Conservation (phyloP, 2,113 vertebrate species). For the Vidua chalybeata region DNA sequence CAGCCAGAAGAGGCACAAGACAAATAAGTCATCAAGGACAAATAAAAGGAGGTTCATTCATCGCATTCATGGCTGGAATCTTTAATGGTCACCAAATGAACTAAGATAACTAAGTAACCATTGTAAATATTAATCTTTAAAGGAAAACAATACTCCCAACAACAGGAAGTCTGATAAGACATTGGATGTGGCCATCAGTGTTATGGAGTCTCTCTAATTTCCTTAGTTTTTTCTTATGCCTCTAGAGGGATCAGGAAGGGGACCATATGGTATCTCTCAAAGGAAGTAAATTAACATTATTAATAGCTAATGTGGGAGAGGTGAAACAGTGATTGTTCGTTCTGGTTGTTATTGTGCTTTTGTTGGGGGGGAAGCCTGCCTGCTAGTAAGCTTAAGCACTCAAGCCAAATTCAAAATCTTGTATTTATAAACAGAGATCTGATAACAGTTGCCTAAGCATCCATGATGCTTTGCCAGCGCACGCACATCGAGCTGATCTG, state of each 20-base stretch:
- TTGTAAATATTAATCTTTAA: constrained; percentile 72
- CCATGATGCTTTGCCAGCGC: constrained; percentile 38
- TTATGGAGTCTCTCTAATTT: constrained; percentile 59
- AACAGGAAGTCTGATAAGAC: constrained; percentile 70
- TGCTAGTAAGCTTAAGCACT: constrained; percentile 39
- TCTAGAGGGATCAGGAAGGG: constrained; percentile 51
- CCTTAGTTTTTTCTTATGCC: constrained; percentile 58
- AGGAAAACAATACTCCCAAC: constrained; percentile 67
- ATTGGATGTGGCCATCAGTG: constrained; percentile 61
- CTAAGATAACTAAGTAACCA: constrained; percentile 69
- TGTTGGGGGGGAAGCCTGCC: constrained; percentile 35
- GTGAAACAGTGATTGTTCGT: constrained; percentile 56
- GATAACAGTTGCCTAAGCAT: constrained; percentile 42
- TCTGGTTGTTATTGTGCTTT: constrained; percentile 57
- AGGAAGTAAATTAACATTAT: constrained; percentile 68
- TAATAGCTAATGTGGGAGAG: constrained; percentile 67
- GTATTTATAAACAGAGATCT: constrained; percentile 60
- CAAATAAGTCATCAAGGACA: constrained; percentile 68
- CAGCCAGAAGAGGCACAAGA: constrained; percentile 61
- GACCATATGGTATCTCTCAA: constrained; percentile 54
- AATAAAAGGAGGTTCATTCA: constrained; percentile 70
- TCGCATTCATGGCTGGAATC: constrained; percentile 53
- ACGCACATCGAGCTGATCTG: neutral
- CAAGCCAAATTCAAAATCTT: constrained; percentile 38
- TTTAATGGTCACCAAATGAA: constrained; percentile 67